These are phyloP conservation scores for Vulpes lagopus DNA, from an alignment of 2,113 vertebrate genomes.

Conservation along the genomic window DNA sequence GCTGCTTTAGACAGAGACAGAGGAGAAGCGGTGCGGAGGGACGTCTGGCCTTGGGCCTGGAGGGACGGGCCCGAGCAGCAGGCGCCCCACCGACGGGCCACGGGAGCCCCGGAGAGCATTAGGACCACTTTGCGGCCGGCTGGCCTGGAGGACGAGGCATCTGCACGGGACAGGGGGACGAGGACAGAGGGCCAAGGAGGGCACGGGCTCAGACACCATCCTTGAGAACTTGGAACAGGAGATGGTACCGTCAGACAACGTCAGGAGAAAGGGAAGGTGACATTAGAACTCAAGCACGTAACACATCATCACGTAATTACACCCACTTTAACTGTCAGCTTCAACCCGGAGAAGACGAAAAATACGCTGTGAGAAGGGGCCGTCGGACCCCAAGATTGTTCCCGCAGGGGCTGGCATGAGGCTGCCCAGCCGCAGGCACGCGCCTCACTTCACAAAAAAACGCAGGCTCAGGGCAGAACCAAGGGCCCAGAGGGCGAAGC, in stretches of 20 bases:
- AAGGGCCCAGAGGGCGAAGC: not conserved
- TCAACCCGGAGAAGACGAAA: not conserved
- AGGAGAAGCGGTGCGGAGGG: not conserved
- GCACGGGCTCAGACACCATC: not conserved
- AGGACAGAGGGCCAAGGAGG: not conserved
- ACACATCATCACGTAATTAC: not conserved
- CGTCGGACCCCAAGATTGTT: not conserved
- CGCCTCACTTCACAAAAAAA: fast-evolving
- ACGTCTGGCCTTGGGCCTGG: fast-evolving
- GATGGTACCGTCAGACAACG: not conserved
- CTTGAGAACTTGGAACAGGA: not conserved
- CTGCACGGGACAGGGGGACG: not conserved
- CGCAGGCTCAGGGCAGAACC: not conserved
- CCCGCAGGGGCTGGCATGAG: not conserved
- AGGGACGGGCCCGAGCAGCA: not conserved
- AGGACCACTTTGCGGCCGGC: not conserved
- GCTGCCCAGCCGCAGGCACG: not conserved
- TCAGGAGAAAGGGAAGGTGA: not conserved
- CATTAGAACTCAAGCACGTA: fast-evolving
- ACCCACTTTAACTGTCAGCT: not conserved
- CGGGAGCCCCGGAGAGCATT: not conserved
- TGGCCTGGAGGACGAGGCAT: not conserved
- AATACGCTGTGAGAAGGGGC: not conserved
- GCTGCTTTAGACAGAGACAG: not conserved
- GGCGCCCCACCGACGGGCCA: not conserved